Percentiles rank a stretch among this genome's conserved stretches.
These are phyloP conservation scores for Fistularia commersonii DNA, from an alignment of 2,797 vertebrate genomes.

Conservation along the genomic window DNA sequence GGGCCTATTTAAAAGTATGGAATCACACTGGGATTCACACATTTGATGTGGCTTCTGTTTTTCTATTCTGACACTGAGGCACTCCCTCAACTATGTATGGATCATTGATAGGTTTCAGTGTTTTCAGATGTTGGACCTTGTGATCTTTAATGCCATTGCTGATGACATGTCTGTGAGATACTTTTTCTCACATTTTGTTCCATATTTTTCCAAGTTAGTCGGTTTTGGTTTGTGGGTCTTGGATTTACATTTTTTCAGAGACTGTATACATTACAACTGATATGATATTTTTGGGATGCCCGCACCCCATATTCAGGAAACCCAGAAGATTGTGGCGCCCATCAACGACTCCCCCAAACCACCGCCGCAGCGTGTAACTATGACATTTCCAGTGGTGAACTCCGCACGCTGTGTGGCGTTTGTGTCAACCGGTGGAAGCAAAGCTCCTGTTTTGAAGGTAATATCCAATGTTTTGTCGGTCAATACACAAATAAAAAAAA, in stretches of 20 bases:
- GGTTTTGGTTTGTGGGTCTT: constrained; percentile 8
- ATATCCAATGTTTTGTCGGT: background rate
- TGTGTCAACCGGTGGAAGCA: constrained; percentile 87
- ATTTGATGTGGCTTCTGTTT: constrained; percentile 13
- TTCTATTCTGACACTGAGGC: constrained; percentile 9
- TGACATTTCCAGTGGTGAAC: constrained; percentile 88
- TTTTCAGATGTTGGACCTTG: constrained; percentile 1
- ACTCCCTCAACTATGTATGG: constrained; percentile 6
- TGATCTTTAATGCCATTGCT: background rate
- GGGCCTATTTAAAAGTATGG: constrained; percentile 12
- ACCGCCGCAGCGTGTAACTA: constrained; percentile 83
- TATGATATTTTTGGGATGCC: constrained; percentile 11
- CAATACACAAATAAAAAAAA: no score
- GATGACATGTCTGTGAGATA: no score
- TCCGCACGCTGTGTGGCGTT: constrained; percentile 84
- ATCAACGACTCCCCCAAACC: constrained; percentile 91
- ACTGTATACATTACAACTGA: constrained; percentile 12
- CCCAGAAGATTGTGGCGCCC: constrained; percentile 81
- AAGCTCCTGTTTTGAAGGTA: constrained; percentile 87
- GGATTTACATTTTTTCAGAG: constrained; percentile 1
- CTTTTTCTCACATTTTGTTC: no score
- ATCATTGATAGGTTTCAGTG: constrained; percentile 16
- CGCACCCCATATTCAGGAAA: constrained; percentile 74
- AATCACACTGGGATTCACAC: background rate
- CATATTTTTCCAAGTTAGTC: background rate